Evolutionary conservation across 1,140 invertebrate species (phyloP), one percentile per base, ranked within the genome.

Genomic region (Penaeus japonicus): DNA sequence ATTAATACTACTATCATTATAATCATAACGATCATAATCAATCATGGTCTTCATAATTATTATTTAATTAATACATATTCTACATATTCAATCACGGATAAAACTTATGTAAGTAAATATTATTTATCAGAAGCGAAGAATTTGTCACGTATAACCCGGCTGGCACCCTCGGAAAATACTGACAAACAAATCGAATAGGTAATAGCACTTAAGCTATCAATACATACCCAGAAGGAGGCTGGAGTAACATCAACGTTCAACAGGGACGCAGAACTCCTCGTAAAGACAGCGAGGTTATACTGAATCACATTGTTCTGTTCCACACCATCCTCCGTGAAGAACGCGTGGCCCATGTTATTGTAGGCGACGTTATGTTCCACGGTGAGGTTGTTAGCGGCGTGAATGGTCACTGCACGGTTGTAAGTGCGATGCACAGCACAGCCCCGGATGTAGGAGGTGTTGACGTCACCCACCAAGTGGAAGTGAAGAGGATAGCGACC

Each of bases 251-350:
- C 89, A 55, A 88, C 85, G 75, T 90, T 90, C 27, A 90, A 62
- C 0, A 90, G 82, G 4, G 85, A 87, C n/a, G 85, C 84, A 1
- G 89, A 90, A 7, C 53, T 84, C 5, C 89, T n/a, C 1, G 89
- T 90, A 47, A 53, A 89, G 4, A 90, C 59, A 4, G 89, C 89
- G 4, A 90, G n/a, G 53, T 90, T 90, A 53, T 89, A 90, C 62
- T 90, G 87, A 18, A 90, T 84, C 15, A 89, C 78, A 73, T 90
- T 90, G 32, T 85, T 27, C 57, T 85, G 81, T 78, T 90, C 89
- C 15, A 90, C 59, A 18, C 89, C 89, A 78, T 90, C 89, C 83
- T 90, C 89, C 20, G 85, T 90, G 83, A 90, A 90, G 59, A 90
- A 84, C 1, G 89, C 85, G 24, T 87, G 87, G 1, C 89, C 89